Percentiles rank a stretch among this genome's conserved stretches.
Conservation (phyloP, 2,113 vertebrate genomes). For the Nansenia antarctica region DNA sequence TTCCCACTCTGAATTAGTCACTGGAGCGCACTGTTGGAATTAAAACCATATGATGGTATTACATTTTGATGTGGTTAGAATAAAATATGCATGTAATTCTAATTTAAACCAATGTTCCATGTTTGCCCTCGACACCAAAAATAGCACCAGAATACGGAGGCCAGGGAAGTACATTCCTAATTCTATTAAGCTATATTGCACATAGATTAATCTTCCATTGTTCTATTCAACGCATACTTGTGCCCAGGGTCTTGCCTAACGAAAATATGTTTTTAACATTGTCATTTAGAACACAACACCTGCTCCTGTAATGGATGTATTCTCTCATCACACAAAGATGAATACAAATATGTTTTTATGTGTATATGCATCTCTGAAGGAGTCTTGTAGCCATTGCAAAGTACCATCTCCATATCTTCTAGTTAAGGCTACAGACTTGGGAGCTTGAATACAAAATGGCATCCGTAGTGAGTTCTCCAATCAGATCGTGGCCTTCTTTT, state of each 20-base stretch:
- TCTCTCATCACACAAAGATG: constrained; percentile 44
- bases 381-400: constrained; percentile 1
- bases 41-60: constrained; percentile 22
- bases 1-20: constrained; percentile 27
- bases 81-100: neutral
- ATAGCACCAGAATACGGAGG: neutral
- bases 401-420: constrained; percentile 24
- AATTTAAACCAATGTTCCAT: constrained; percentile 1
- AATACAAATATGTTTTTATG: constrained; percentile 62
- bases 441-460: neutral
- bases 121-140: neutral
- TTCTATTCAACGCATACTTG: constrained; percentile 4
- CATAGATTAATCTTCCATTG: constrained; percentile 14
- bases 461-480: neutral
- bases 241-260: neutral
- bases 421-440: neutral
- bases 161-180: neutral
- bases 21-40: constrained; percentile 15
- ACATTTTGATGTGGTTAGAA: constrained; percentile 21
- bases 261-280: constrained; percentile 6
- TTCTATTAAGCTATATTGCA: neutral
- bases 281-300: constrained; percentile 14
- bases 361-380: constrained; percentile 35
- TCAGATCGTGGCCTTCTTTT: constrained; percentile 6
- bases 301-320: constrained; percentile 41